These are phyloP conservation scores for Peromyscus polionotus DNA, from an alignment of 2,113 vertebrate genomes.

Conservation along the genomic window DNA sequence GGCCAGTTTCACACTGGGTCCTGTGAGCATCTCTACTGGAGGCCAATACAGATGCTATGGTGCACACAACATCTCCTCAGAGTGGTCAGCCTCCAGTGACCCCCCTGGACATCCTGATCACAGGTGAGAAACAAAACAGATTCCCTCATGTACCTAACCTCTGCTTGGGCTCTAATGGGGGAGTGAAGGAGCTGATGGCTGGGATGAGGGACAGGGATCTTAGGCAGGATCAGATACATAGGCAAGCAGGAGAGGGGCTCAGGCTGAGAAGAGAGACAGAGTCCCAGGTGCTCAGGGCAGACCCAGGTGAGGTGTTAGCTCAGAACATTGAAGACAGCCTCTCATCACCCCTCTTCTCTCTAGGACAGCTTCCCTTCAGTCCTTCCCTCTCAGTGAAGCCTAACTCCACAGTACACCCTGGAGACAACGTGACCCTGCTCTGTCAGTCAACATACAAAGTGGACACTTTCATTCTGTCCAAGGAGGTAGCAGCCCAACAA, in stretches of 20 bases:
- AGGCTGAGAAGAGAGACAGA: background rate
- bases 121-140: background rate
- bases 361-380: background rate
- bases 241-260: background rate
- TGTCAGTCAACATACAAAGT: background rate
- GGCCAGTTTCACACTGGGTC: background rate
- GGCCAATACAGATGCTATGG: background rate
- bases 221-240: no score
- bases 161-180: no score
- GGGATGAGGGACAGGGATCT: background rate
- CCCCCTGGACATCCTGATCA: background rate
- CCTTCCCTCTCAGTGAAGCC: background rate
- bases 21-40: background rate
- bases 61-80: background rate
- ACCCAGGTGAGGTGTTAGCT: background rate
- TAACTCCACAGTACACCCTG: background rate
- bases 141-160: no score
- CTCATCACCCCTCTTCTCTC: background rate
- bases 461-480: background rate
- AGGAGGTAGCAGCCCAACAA: background rate
- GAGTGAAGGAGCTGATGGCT: background rate
- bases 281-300: background rate
- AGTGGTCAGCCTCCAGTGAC: background rate
- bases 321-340: background rate
- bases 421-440: background rate